Evolutionary conservation across 1,140 invertebrate species (phyloP), one percentile per base, ranked within the genome.

Genomic region (Nilaparvata lugens): DNA sequence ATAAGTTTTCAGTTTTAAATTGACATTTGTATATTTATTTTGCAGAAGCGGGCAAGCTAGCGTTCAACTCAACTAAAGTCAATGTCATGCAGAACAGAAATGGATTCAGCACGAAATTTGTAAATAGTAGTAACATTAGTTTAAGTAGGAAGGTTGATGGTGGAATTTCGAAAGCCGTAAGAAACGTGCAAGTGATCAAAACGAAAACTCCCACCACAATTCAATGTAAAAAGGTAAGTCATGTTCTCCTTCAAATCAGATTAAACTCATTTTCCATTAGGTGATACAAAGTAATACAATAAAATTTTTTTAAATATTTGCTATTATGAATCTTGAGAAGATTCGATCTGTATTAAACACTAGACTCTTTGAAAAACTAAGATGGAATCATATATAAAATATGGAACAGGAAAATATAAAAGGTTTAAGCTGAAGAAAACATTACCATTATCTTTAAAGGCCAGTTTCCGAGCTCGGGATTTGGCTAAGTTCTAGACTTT

Each of bases 1-100:
- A 21, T 55, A 6, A 24, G 43, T 5, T 54, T 59, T 31, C 2
- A 4, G 19, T 25, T 4, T 60, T 4, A 58, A 24, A 9, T 60
- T 14, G 18, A 11, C 6, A 45, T 45, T 43, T 43, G 21, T 9
- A 24, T 24, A 57, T 63, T 59, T 65, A 18, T 28, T 57, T 72
- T 71, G 48, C 66, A 79, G 84, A 90, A 70, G 86, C 86, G 55
- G 88, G 88, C 16, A 89, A 89, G 68, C 75, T 89, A 65, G 81
- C 87, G 4, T 71, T 90, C 62, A 86, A 88, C 67, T 74, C 77
- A 38, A 77, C 79, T 4, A 28, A 28, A 28, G 25, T 28, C 25
- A 28, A 28, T 28, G 3, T 28, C 3, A 28, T 28, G 6, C 81
- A 80, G 71, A 60, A 72, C 71, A 31, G 72, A 72, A 56, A 55